Evolutionary conservation across 2,888 invertebrate species (phyloP).

Genomic region (Epirrhoe tristata): DNA sequence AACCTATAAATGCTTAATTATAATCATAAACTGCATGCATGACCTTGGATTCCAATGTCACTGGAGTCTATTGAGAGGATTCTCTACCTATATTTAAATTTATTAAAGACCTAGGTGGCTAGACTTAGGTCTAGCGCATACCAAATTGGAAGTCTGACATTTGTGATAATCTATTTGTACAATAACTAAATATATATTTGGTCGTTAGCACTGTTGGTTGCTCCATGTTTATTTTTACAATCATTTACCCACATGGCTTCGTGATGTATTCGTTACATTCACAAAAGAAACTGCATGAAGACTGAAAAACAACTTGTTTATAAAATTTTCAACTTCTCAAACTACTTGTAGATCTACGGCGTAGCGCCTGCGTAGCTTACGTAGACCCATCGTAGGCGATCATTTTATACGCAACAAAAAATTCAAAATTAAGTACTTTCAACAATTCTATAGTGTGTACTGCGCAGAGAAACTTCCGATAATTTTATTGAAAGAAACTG

Average conservation of each 20-base stretch:
- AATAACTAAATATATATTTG: not conserved
- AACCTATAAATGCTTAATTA: too few relatives aligned
- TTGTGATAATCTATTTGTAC: not conserved
- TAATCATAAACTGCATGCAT: too few relatives aligned
- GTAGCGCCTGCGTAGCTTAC: conserved; percentile 5
- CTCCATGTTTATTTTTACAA: conserved; percentile 6
- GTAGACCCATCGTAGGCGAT: conserved; percentile 3
- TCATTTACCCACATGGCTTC: conserved; percentile 19
- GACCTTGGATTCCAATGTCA: too few relatives aligned
- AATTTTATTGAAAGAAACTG: too few relatives aligned
- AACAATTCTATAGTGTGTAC: too few relatives aligned
- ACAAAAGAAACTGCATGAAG: conserved; percentile 11
- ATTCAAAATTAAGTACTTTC: too few relatives aligned
- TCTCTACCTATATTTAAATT: too few relatives aligned
- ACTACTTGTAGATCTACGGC: not conserved
- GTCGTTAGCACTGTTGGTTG: conserved; percentile 5
- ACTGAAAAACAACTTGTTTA: not conserved
- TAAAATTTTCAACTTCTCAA: not conserved
- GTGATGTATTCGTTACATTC: conserved; percentile 35
- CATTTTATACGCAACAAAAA: not conserved
- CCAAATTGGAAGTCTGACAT: not conserved
- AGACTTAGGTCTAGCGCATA: not conserved
- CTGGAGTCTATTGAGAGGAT: too few relatives aligned
- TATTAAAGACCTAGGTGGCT: too few relatives aligned
- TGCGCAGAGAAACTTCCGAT: too few relatives aligned